These are phyloP conservation scores for Neogobius melanostomus DNA, from an alignment of 2,113 vertebrate species.

Conservation along the genomic window DNA sequence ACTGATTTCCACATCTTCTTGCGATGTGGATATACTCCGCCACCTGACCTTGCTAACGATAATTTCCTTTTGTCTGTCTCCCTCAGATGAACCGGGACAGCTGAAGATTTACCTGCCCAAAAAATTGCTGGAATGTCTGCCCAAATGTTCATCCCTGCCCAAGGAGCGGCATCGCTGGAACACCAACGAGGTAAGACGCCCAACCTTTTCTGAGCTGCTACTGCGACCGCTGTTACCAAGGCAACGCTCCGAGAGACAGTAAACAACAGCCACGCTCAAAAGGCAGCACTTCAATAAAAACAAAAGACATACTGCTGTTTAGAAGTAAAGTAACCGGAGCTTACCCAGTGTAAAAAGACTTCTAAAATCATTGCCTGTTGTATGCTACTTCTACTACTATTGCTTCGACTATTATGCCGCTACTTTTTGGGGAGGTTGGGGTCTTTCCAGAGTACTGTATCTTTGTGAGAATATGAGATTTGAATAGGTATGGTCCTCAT, in stretches of 20 bases:
- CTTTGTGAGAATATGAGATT: too few species aligned
- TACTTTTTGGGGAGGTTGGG: too few species aligned
- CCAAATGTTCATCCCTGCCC: slow-evolving; percentile 99
- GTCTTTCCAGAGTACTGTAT: too few species aligned
- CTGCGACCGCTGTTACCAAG: slow-evolving; percentile 60
- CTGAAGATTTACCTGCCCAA: slow-evolving; percentile 99
- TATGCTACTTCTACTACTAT: too few species aligned
- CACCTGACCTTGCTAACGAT: slow-evolving; percentile 37
- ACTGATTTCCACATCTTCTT: too few species aligned
- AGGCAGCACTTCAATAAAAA: slow-evolving; percentile 52
- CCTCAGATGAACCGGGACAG: slow-evolving; percentile 97
- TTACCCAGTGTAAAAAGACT: too few species aligned
- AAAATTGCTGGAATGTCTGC: slow-evolving; percentile 99
- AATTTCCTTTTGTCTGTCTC: slow-evolving; percentile 15
- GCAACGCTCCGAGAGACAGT: slow-evolving; percentile 50
- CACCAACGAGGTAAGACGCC: slow-evolving; percentile 94
- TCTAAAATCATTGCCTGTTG: too few species aligned
- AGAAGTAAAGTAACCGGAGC: slow-evolving; percentile 24
- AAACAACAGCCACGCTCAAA: slow-evolving; percentile 49
- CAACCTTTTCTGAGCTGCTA: slow-evolving; percentile 51
- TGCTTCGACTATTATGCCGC: too few species aligned
- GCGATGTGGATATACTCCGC: slow-evolving; percentile 11
- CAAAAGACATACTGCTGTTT: slow-evolving; percentile 53
- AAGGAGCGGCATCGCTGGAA: slow-evolving; percentile 99
- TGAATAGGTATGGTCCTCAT: too few species aligned